Conservation (phyloP, 2,113 vertebrate genomes). For the Oceanites oceanicus region DNA sequence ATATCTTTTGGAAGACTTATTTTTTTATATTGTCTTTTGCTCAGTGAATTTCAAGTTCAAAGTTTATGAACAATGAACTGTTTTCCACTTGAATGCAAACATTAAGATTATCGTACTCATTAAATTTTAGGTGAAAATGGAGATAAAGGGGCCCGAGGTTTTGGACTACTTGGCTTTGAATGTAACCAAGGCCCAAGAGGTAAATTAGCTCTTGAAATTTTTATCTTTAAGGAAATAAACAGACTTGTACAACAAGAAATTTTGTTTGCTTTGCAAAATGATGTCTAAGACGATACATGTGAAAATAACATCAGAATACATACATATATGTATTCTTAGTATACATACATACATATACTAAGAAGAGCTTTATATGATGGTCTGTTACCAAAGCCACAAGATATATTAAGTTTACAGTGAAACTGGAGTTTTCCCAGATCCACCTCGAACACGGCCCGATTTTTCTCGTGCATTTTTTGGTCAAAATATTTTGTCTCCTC, state of each 20-base stretch:
- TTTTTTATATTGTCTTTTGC: not conserved
- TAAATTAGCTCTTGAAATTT: conserved; percentile 23
- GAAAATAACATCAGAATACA: not conserved
- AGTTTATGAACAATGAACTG: not conserved
- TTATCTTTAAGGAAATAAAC: not conserved
- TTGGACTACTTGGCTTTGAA: conserved; percentile 70
- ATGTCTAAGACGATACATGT: not conserved
- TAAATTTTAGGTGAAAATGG: conserved; percentile 70
- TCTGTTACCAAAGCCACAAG: not conserved
- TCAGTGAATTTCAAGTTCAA: not conserved
- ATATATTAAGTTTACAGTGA: not conserved
- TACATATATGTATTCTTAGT: not conserved
- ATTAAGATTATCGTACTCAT: not conserved
- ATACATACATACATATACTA: not conserved
- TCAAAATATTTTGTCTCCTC: not conserved
- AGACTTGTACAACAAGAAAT: not conserved
- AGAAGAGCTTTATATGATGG: not conserved
- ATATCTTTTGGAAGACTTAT: not conserved
- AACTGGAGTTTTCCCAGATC: not conserved
- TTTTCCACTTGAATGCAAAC: not conserved
- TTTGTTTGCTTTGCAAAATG: not conserved
- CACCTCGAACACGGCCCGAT: not conserved
- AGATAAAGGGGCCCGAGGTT: conserved; percentile 75
- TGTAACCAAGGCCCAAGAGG: conserved; percentile 74
- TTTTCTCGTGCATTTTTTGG: not conserved